phyloP scores from a whole-genome alignment of 1,140 invertebrate genomes.

The Anastrepha ludens region DNA sequence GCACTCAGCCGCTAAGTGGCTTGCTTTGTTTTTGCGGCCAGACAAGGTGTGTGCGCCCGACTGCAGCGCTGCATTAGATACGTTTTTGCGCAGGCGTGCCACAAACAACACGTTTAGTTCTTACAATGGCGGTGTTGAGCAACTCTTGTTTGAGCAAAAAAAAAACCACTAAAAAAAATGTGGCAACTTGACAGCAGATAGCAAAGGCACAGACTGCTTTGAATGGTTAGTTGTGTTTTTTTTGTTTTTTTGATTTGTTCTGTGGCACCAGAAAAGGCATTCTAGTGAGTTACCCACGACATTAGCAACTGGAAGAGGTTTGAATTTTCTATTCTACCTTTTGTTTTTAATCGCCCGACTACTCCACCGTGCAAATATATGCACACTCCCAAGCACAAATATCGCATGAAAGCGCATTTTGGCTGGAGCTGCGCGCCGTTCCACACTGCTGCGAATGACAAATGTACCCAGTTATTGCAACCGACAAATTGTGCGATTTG shows the following conservation, averaged over 20 bases:
- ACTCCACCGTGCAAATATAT: too few species aligned
- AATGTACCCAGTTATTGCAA: slow-evolving; percentile 31
- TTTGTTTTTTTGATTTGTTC: neutral
- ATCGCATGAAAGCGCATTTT: too few species aligned
- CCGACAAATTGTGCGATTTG: slow-evolving; percentile 42
- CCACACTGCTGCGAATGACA: neutral
- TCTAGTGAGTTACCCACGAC: too few species aligned
- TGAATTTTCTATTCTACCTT: neutral
- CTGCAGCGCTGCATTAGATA: neutral
- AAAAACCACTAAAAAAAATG: neutral
- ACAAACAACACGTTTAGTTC: neutral
- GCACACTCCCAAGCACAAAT: too few species aligned
- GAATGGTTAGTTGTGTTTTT: neutral
- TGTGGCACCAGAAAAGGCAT: neutral
- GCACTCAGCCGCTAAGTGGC: neutral
- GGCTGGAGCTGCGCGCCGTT: neutral
- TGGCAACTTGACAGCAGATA: neutral
- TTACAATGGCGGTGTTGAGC: neutral
- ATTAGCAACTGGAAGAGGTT: neutral
- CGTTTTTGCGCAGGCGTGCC: slow-evolving; percentile 14
- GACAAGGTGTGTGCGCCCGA: neutral
- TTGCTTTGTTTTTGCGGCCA: neutral
- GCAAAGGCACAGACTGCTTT: neutral
- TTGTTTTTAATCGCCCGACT: too few species aligned
- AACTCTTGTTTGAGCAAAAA: neutral